These are phyloP conservation scores for Schizaphis graminum DNA, from an alignment of 2,888 invertebrate species.

Conservation along the genomic window DNA sequence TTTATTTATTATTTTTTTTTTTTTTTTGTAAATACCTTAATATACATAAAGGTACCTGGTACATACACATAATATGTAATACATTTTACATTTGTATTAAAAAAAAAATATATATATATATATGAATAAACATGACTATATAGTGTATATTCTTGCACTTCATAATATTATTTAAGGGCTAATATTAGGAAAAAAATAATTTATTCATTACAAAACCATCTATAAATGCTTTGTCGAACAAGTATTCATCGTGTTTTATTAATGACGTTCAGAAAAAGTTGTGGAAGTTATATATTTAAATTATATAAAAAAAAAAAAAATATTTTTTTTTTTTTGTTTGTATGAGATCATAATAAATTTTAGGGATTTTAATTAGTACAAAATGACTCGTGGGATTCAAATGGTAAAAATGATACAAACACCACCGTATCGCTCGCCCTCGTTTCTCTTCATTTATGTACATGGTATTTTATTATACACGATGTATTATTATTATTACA, in stretches of 20 bases:
- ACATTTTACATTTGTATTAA: conserved; percentile 31
- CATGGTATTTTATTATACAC: conserved; percentile 48
- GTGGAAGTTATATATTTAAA: conserved; percentile 54
- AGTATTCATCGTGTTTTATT: conserved; percentile 45
- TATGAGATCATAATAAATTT: conserved; percentile 57
- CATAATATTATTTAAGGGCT: conserved; percentile 43
- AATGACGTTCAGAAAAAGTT: conserved; percentile 59
- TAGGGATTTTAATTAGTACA: conserved; percentile 34
- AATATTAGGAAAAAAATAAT: conserved; percentile 56
- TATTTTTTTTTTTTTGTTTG: conserved; percentile 43
- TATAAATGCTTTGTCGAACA: conserved; percentile 56
- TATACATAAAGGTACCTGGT: background rate
- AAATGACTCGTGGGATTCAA: conserved; percentile 54
- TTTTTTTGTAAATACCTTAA: conserved; percentile 30
- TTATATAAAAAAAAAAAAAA: conserved; percentile 54
- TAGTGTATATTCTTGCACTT: conserved; percentile 26
- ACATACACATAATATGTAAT: conserved; percentile 20
- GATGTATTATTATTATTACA: background rate
- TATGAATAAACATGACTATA: conserved; percentile 52
- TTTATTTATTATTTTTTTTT: background rate
- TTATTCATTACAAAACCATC: conserved; percentile 49
- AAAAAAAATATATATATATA: conserved; percentile 46
- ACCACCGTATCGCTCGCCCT: conserved; percentile 56
- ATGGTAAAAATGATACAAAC: conserved; percentile 65
- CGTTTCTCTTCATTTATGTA: conserved; percentile 52